These are phyloP conservation scores for Loripinus fragilis DNA, from an alignment of 2,888 invertebrate genomes.

Conservation along the genomic window DNA sequence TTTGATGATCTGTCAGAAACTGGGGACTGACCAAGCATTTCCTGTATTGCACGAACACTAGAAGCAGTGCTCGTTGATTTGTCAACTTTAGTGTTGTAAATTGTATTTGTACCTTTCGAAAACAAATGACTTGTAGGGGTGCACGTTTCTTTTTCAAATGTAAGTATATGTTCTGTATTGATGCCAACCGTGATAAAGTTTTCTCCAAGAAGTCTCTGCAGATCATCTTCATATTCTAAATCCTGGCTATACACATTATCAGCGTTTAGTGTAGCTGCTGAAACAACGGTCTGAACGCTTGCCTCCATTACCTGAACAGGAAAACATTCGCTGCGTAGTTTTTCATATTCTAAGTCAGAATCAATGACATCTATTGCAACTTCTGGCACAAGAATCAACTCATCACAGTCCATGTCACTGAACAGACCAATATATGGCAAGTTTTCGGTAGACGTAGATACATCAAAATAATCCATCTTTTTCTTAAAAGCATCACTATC, in stretches of 20 bases:
- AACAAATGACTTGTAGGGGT: conserved; percentile 72
- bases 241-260: conserved; percentile 36
- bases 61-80: conserved; percentile 73
- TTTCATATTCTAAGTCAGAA: conserved; percentile 66
- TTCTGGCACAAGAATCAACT: conserved; percentile 75
- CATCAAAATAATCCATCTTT: conserved; percentile 63
- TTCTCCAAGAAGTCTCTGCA: conserved; percentile 39
- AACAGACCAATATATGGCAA: conserved; percentile 78
- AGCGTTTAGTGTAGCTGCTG: conserved; percentile 44
- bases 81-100: conserved; percentile 71
- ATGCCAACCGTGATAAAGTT: conserved; percentile 69
- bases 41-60: conserved; percentile 56
- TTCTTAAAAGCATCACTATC: conserved; percentile 47
- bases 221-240: conserved; percentile 31
- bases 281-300: conserved; percentile 69
- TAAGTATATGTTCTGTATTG: conserved; percentile 72
- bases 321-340: conserved; percentile 71
- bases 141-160: conserved; percentile 77
- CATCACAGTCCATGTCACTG: conserved; percentile 78
- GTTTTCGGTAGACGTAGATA: conserved; percentile 78
- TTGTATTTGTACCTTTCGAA: conserved; percentile 75
- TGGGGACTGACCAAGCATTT: conserved; percentile 49
- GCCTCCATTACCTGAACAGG: conserved; percentile 64
- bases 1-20: conserved; percentile 32
- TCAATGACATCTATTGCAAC: conserved; percentile 53